A percentile compares a stretch with the other conserved stretches of the same genome.
Conservation (phyloP, 2,113 vertebrate genomes). For the Callipepla californica region DNA sequence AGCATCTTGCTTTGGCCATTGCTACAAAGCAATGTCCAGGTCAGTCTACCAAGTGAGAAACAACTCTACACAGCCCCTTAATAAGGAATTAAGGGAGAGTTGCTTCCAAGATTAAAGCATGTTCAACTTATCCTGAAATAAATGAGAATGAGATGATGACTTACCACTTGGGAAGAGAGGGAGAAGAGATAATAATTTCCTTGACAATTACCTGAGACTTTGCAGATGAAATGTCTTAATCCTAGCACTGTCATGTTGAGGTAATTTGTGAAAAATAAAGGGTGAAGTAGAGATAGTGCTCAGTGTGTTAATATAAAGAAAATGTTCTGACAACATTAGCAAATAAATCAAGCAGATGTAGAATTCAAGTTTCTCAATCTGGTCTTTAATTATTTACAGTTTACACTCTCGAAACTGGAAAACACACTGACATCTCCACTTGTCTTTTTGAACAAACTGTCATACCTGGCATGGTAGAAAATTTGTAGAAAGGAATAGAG, state of each 20-base stretch:
- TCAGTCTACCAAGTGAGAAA: background rate
- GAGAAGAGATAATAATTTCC: background rate
- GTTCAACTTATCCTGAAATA: background rate
- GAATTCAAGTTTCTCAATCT: background rate
- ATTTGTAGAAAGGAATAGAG: background rate
- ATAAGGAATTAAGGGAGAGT: background rate
- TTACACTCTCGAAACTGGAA: conserved; percentile 5
- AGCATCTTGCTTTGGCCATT: background rate
- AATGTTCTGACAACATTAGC: background rate
- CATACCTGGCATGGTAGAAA: background rate
- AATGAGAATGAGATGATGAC: background rate
- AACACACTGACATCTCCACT: conserved; percentile 14
- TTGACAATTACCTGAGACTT: background rate
- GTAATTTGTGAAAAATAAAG: background rate
- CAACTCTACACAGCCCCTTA: fast-evolving
- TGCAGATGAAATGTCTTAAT: background rate
- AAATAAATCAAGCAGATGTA: background rate
- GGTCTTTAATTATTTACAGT: conserved; percentile 32
- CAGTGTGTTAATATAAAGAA: background rate
- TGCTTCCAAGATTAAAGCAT: background rate
- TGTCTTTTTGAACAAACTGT: background rate
- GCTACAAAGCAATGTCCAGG: background rate
- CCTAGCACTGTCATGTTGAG: background rate
- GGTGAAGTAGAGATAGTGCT: background rate
- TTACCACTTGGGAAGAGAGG: background rate